phyloP scores from a whole-genome alignment of 2,797 vertebrate species.

The Bradypus variegatus region DNA sequence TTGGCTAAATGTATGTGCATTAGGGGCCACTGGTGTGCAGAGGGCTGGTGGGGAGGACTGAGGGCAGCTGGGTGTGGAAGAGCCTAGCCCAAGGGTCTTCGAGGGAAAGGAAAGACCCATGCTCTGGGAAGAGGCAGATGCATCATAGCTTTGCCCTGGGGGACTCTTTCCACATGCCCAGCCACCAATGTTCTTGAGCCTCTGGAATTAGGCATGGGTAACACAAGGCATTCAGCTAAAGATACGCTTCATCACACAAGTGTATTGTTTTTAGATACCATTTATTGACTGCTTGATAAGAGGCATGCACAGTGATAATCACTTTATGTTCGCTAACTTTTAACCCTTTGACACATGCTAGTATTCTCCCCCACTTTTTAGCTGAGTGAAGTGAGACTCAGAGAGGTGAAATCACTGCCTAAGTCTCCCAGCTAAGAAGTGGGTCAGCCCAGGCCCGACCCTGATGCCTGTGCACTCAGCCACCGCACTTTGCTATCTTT shows the following conservation, averaged over 20 bases:
- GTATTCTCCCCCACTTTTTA: not conserved
- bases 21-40: accelerated
- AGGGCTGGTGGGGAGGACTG: not conserved
- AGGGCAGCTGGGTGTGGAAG: not conserved
- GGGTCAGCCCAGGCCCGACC: not conserved
- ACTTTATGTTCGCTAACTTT: not conserved
- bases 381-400: not conserved
- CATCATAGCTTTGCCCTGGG: not conserved
- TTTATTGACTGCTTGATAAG: not conserved
- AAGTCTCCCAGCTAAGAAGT: not conserved
- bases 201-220: not conserved
- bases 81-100: not conserved
- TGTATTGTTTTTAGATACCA: not conserved
- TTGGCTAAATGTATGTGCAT: slow-evolving; percentile 69
- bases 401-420: not conserved
- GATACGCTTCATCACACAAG: not conserved
- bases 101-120: not conserved
- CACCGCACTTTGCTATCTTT: not conserved
- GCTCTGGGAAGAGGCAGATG: not conserved
- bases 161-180: not conserved
- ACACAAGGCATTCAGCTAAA: not conserved
- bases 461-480: not conserved
- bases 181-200: not conserved
- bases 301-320: not conserved
- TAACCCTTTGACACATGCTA: not conserved